Percentiles rank a stretch among this genome's conserved stretches.
These are phyloP conservation scores for Notarius quadriscutis DNA, from an alignment of 2,113 vertebrate species.

Conservation along the genomic window DNA sequence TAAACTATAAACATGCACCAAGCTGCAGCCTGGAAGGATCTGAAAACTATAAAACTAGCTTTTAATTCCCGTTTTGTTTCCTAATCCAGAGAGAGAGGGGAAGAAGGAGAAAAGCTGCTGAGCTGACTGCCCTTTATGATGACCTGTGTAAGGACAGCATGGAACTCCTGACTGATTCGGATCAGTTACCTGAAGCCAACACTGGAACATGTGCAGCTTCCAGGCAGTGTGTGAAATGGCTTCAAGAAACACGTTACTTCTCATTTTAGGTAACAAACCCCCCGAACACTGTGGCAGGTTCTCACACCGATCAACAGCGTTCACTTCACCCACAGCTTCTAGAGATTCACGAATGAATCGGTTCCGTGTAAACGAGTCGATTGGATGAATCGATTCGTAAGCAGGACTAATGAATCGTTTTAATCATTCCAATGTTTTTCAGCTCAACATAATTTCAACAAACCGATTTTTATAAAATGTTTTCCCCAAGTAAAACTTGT, in stretches of 20 bases:
- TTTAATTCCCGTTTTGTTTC: not conserved
- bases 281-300: not conserved
- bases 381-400: not conserved
- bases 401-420: not conserved
- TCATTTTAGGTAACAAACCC: slow-evolving; percentile 21
- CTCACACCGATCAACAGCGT: not conserved
- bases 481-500: no score
- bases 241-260: not conserved
- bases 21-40: not conserved
- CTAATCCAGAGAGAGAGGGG: not conserved
- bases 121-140: not conserved
- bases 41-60: not conserved
- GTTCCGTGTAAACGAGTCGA: not conserved
- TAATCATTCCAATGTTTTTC: not conserved
- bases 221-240: slow-evolving; percentile 12
- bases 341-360: not conserved
- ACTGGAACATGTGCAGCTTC: slow-evolving; percentile 35
- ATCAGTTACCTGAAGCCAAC: slow-evolving; percentile 44
- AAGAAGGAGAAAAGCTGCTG: no score
- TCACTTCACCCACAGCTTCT: not conserved
- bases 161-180: not conserved
- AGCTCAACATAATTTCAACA: not conserved
- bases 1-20: no score
- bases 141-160: not conserved
- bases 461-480: not conserved